Evolutionary conservation across 2,888 invertebrate genomes (phyloP).

Genomic region (Clostera curtula): DNA sequence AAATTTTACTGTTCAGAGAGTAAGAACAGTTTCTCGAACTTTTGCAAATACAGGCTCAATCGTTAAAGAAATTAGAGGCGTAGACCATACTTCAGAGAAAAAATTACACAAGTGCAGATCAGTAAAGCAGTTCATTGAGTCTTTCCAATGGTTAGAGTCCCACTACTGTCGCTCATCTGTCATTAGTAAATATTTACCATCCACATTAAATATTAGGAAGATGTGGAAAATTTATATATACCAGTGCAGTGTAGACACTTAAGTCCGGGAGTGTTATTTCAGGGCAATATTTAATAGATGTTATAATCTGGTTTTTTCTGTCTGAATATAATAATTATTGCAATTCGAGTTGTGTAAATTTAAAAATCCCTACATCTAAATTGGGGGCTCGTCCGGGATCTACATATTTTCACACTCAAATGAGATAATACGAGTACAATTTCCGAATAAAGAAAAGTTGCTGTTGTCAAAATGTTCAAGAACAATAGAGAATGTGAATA

Average conservation of each 20-base stretch:
- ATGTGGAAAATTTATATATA: conserved; percentile 7
- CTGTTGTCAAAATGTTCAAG: too few species aligned
- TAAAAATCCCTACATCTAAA: too few species aligned
- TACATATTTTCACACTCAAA: too few species aligned
- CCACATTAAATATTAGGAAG: conserved; percentile 14
- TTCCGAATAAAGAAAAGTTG: too few species aligned
- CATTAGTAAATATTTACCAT: conserved; percentile 16
- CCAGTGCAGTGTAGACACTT: too few species aligned
- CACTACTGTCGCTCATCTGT: conserved; percentile 15
- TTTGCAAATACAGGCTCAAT: conserved; percentile 11
- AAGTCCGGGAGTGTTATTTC: conserved; percentile 12
- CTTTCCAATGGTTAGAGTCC: conserved; percentile 15
- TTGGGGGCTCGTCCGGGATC: too few species aligned
- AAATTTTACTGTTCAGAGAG: conserved; percentile 8
- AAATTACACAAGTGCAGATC: conserved; percentile 11
- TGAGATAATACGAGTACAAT: too few species aligned
- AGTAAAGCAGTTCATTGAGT: conserved; percentile 8
- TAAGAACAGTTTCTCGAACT: conserved; percentile 12
- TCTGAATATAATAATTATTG: too few species aligned
- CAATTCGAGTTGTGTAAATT: too few species aligned
- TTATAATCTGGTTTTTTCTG: conserved; percentile 16
- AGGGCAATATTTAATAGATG: conserved; percentile 11
- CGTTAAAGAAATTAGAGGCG: conserved; percentile 15
- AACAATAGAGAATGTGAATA: too few species aligned
- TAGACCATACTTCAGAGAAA: conserved; percentile 14